Evolutionary conservation across 2,888 invertebrate genomes (phyloP), one percentile per base, ranked within the genome.

Genomic region (Leucozona laternaria): DNA sequence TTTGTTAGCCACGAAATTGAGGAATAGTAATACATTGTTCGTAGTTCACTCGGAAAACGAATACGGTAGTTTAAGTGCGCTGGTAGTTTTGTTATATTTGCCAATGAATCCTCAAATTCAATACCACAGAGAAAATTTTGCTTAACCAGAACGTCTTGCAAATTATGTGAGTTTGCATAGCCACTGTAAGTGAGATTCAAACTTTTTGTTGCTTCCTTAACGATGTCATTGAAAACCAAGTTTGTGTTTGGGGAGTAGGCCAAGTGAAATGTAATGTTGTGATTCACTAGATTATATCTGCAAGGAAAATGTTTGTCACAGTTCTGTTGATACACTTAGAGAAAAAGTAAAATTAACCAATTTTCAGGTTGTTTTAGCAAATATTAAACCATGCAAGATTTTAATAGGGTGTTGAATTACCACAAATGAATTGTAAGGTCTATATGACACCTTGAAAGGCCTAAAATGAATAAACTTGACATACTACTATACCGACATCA

Each of bases 51-150:
- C 15, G 91, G 91, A 77, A 89, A 89, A 0, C 90, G 4, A 15
- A 91, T 84, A 0, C 1, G 86, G 34, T 50, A 89, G 90, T 15
- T 89, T 4, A 90, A 79, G 1, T 79, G 20, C 0, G 28, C 25
- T 0, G 34, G 80, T 40, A n/a, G 88, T 25, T 0, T n/a, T 0
- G 31, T 68, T 53, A 0, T 8, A 0, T 25, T 34, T 43, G 4
- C 72, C 93, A 2, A 95, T 94, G 83, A 94, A 91, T 88, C 94
- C 94, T 83, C 96, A 93, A 88, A 97, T 93, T 58, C 89, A 5
- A 90, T 78, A 20, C 91, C 91, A 2, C 89, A 89, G n/a, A 90
- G 82, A n/a, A 84, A 89, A 22, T 88, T 89, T 2, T 28, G 50
- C 0, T 64, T 88, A 5, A 43, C 2, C 91, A 91, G 81, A 90